phyloP scores from a whole-genome alignment of 2,888 invertebrate genomes.

The Eupeodes luniger region DNA sequence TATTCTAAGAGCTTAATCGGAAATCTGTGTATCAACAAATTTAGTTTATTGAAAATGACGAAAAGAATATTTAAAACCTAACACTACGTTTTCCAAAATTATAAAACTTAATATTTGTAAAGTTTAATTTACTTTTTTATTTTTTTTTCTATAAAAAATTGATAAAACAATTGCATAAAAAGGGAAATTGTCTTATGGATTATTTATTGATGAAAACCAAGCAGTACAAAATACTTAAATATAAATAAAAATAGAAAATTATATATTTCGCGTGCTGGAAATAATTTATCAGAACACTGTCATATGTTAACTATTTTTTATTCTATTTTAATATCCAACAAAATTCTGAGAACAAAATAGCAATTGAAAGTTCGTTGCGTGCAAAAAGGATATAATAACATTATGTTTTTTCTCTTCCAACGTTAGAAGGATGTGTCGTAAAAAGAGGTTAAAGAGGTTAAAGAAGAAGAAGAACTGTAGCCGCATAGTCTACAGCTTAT shows the following conservation, averaged over 20 bases:
- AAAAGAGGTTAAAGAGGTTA: constrained; percentile 10
- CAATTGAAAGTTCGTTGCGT: constrained; percentile 16
- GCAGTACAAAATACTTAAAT: constrained; percentile 17
- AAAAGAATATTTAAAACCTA: too few relatives aligned
- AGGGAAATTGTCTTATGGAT: not conserved
- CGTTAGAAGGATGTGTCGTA: not conserved
- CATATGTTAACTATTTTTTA: constrained; percentile 20
- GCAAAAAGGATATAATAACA: constrained; percentile 25
- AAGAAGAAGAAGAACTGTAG: not conserved
- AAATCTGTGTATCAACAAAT: too few relatives aligned
- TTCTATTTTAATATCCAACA: not conserved
- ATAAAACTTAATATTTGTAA: not conserved
- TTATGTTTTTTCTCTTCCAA: not conserved
- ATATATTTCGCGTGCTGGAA: constrained; percentile 19
- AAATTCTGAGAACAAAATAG: not conserved
- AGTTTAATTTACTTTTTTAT: not conserved
- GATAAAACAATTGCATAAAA: constrained; percentile 15
- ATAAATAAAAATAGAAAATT: constrained; percentile 15
- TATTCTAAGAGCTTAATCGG: too few relatives aligned
- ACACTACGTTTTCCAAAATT: too few relatives aligned
- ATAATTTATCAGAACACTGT: constrained; percentile 17
- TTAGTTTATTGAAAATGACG: too few relatives aligned
- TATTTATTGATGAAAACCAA: constrained; percentile 22
- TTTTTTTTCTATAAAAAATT: not conserved
- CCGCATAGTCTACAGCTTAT: too few relatives aligned